phyloP scores from a whole-genome alignment of 2,888 invertebrate genomes.

The Platerodrilus igneus region DNA sequence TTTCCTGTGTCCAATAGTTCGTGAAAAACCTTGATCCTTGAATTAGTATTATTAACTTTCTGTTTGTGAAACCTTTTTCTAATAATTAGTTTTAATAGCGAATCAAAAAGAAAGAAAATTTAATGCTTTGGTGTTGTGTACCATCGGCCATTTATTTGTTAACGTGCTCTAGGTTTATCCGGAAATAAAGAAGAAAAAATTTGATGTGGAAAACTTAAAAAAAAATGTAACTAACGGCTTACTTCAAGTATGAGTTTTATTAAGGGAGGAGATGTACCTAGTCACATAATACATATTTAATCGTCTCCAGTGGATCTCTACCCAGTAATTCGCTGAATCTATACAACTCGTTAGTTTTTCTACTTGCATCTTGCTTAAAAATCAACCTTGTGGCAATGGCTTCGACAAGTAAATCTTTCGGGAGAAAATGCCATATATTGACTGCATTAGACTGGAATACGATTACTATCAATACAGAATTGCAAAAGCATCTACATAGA shows the following conservation, averaged over 20 bases:
- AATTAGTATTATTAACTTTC: constrained; percentile 27
- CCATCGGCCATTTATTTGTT: constrained; percentile 11
- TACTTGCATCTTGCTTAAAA: too few species aligned
- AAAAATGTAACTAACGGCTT: constrained; percentile 24
- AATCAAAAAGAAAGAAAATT: constrained; percentile 22
- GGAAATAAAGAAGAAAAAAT: constrained; percentile 14
- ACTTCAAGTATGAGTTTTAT: constrained; percentile 38
- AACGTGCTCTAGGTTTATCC: constrained; percentile 3
- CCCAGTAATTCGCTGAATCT: constrained; percentile 21
- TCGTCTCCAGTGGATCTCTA: constrained; percentile 38
- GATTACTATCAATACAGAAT: too few species aligned
- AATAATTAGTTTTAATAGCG: too few species aligned
- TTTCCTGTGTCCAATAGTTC: constrained; percentile 27
- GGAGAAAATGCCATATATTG: too few species aligned
- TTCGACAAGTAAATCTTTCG: too few species aligned
- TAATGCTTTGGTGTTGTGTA: constrained; percentile 17
- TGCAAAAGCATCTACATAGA: too few species aligned
- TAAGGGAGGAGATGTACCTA: constrained; percentile 41
- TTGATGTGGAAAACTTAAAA: constrained; percentile 11
- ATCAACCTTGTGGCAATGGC: too few species aligned
- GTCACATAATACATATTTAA: constrained; percentile 43
- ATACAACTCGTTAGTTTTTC: too few species aligned
- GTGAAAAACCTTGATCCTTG: constrained; percentile 24
- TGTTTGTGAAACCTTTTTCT: too few species aligned
- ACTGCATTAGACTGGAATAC: too few species aligned